phyloP scores from a whole-genome alignment of 1,140 invertebrate genomes.

The Drosophila varians region DNA sequence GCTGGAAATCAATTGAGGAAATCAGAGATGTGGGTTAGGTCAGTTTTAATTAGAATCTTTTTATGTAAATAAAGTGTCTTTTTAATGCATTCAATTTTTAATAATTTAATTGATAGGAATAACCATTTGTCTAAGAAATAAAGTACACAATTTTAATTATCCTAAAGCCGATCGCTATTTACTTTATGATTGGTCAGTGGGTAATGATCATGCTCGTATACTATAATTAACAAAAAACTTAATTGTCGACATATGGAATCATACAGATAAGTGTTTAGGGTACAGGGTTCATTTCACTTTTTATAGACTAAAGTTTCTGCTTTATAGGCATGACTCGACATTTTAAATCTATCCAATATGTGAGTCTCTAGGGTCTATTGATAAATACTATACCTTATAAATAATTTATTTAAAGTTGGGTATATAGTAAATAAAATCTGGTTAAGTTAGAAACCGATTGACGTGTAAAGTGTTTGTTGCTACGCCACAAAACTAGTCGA shows the following conservation, averaged over 20 bases:
- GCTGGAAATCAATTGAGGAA: conserved; percentile 11
- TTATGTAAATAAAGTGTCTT: no score
- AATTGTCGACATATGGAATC: conserved; percentile 11
- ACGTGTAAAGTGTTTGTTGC: background rate
- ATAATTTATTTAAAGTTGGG: background rate
- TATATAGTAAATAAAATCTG: background rate
- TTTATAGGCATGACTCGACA: conserved; percentile 41
- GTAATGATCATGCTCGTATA: background rate
- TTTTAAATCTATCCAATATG: background rate
- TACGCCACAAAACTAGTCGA: background rate
- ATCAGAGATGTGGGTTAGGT: conserved; percentile 21
- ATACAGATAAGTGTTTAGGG: conserved; percentile 30
- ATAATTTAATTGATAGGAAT: no score
- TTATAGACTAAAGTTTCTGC: conserved; percentile 27
- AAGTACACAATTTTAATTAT: background rate
- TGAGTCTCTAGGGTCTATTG: background rate
- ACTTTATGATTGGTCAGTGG: background rate
- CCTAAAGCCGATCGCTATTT: background rate
- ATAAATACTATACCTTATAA: background rate
- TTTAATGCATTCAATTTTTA: no score
- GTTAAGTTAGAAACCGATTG: background rate
- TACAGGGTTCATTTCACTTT: conserved; percentile 59
- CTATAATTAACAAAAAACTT: background rate
- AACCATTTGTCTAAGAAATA: no score
- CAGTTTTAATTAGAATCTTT: background rate